A percentile compares a stretch with the other conserved stretches of the same genome.
These are phyloP conservation scores for Gasterosteus aculeatus DNA, from an alignment of 2,113 vertebrate genomes.

Conservation along the genomic window DNA sequence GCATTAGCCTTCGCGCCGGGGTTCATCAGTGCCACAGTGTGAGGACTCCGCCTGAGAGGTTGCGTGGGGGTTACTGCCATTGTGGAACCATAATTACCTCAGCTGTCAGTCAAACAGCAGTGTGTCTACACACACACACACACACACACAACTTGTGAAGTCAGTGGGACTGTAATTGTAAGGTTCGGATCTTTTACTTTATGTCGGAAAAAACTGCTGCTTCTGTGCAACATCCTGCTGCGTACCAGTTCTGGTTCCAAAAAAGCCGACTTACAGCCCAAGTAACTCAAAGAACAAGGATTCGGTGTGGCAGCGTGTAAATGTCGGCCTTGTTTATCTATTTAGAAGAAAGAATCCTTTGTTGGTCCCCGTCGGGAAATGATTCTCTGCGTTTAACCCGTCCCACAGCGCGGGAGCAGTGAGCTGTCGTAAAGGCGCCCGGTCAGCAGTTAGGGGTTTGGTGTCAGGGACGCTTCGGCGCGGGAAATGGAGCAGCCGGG, in stretches of 20 bases:
- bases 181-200: constrained; percentile 18
- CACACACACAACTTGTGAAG: constrained; percentile 10
- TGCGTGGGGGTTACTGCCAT: constrained; percentile 66
- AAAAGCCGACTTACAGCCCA: background rate
- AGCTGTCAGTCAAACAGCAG: constrained; percentile 71
- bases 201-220: background rate
- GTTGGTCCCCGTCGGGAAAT: too few relatives aligned
- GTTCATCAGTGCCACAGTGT: constrained; percentile 55
- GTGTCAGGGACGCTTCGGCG: too few relatives aligned
- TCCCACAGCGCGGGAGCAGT: too few relatives aligned
- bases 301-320: background rate
- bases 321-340: constrained; percentile 3
- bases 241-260: background rate
- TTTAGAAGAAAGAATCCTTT: too few relatives aligned
- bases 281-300: constrained; percentile 23
- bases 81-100: constrained; percentile 74
- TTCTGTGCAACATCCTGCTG: background rate
- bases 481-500: too few relatives aligned
- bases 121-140: constrained; percentile 2
- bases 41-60: constrained; percentile 67
- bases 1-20: constrained; percentile 40
- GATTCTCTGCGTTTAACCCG: too few relatives aligned
- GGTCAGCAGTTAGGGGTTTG: too few relatives aligned
- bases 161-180: constrained; percentile 26
- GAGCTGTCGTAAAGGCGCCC: too few relatives aligned